Conservation (phyloP, 2,113 vertebrate species). For the Murina feae region DNA sequence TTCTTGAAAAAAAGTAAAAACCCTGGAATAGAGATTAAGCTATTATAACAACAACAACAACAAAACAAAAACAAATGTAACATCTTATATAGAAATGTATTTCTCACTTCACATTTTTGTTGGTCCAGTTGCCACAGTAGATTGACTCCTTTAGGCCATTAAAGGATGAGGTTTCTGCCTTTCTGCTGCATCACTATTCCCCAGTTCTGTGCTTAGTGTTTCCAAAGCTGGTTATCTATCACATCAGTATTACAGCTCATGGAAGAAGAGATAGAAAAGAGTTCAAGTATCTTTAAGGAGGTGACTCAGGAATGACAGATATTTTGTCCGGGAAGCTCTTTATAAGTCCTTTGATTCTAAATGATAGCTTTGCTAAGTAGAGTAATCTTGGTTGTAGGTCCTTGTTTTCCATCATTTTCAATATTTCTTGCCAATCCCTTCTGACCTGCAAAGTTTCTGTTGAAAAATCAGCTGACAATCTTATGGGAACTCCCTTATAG, state of each 20-base stretch:
- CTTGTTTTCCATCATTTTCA: background rate
- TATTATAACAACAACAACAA: background rate
- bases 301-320: background rate
- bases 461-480: background rate
- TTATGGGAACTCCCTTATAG: background rate
- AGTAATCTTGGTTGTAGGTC: background rate
- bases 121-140: background rate
- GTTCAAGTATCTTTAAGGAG: slow-evolving; percentile 1
- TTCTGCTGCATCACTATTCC: background rate
- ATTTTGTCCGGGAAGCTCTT: background rate
- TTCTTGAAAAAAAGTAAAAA: background rate
- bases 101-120: background rate
- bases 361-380: background rate
- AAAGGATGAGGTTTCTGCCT: background rate
- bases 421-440: background rate
- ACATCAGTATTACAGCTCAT: background rate
- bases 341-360: background rate
- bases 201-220: background rate
- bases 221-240: background rate
- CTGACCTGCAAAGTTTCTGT: background rate
- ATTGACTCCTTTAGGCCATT: background rate
- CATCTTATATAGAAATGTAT: background rate
- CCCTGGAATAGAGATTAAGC: background rate
- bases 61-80: background rate
- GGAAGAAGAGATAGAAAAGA: background rate